A percentile compares a stretch with the other conserved stretches of the same genome.
These are phyloP conservation scores for Rosalia funebris DNA, from an alignment of 2,888 invertebrate species.

Conservation along the genomic window DNA sequence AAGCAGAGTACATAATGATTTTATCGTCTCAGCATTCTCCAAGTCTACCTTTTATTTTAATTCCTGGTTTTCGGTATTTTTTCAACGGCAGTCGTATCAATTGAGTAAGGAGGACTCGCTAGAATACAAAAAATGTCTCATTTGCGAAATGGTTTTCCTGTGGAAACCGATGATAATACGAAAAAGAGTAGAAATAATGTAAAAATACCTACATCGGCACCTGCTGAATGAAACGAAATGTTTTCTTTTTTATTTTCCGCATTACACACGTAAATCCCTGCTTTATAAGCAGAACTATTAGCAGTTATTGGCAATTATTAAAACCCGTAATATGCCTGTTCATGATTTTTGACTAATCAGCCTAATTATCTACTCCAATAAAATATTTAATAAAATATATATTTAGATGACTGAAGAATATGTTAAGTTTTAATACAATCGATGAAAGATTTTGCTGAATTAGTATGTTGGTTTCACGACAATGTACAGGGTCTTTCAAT, in stretches of 20 bases:
- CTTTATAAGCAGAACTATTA: no score
- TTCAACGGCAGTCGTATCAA: neutral
- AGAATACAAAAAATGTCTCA: neutral
- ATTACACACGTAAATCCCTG: no score
- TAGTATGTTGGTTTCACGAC: no score
- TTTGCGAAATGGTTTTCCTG: neutral
- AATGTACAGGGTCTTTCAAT: no score
- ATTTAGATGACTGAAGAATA: no score
- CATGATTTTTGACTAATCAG: no score
- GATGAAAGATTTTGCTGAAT: no score
- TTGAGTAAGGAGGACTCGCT: neutral
- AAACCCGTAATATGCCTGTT: no score
- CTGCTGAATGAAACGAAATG: neutral
- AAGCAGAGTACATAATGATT: neutral
- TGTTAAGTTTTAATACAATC: no score
- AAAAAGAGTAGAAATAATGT: neutral
- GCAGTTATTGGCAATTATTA: no score
- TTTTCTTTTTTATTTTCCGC: neutral
- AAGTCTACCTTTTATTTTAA: neutral
- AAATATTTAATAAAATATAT: neutral
- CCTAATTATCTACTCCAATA: no score
- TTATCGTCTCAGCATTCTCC: neutral
- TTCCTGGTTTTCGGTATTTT: neutral
- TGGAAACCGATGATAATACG: neutral
- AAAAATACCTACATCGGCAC: neutral